Evolutionary conservation across 2,888 invertebrate species (phyloP).

Genomic region (Mimas tiliae): DNA sequence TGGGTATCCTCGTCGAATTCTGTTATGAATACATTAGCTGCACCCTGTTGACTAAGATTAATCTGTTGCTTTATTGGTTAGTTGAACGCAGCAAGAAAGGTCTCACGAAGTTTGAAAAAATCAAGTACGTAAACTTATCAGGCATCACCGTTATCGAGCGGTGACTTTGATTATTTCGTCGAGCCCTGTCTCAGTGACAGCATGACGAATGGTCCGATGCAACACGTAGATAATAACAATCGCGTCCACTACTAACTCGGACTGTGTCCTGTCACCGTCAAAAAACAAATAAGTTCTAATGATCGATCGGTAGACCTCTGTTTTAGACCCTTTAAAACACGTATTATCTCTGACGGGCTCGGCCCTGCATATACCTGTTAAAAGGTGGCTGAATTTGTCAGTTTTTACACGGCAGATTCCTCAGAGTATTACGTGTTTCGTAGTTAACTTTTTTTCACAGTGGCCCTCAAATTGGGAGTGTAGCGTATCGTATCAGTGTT

Average conservation of each 20-base stretch:
- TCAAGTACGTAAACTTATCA: slow-evolving; percentile 29
- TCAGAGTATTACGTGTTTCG: slow-evolving; percentile 46
- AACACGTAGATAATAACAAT: slow-evolving; percentile 68
- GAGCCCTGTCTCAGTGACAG: slow-evolving; percentile 77
- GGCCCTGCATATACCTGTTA: slow-evolving; percentile 62
- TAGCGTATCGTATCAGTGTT: background rate
- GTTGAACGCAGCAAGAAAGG: slow-evolving; percentile 20
- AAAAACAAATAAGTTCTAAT: slow-evolving; percentile 83
- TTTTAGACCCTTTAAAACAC: slow-evolving; percentile 76
- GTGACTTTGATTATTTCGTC: slow-evolving; percentile 79
- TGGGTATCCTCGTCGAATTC: background rate
- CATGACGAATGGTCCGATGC: slow-evolving; percentile 81
- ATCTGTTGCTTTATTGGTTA: slow-evolving; percentile 7
- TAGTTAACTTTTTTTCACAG: slow-evolving; percentile 6
- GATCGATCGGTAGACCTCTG: slow-evolving; percentile 78
- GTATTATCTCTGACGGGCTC: slow-evolving; percentile 66
- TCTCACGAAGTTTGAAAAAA: slow-evolving; percentile 44
- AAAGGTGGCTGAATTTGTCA: slow-evolving; percentile 60
- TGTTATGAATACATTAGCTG: slow-evolving; percentile 19
- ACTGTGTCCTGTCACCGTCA: slow-evolving; percentile 77
- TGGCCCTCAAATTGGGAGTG: background rate
- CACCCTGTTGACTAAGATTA: slow-evolving; percentile 20
- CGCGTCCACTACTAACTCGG: slow-evolving; percentile 57
- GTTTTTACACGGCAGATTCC: slow-evolving; percentile 47
- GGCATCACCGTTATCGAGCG: slow-evolving; percentile 74